A percentile compares a stretch with the other conserved stretches of the same genome.
Conservation (phyloP, 2,797 vertebrate genomes). For the Graptemys geographica region DNA sequence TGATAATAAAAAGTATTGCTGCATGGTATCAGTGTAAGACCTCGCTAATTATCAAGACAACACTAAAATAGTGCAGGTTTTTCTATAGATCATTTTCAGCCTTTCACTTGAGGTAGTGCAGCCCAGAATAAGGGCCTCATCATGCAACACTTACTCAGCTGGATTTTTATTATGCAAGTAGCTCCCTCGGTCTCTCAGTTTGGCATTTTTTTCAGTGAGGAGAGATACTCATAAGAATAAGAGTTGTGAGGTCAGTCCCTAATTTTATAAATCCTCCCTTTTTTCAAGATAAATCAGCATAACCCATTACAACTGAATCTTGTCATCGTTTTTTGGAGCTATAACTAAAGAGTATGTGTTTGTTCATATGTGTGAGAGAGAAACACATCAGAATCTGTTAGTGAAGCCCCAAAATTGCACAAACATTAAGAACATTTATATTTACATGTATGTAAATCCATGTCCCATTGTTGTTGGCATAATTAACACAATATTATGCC, state of each 20-base stretch:
- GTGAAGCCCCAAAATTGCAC: background rate
- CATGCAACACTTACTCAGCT: accelerated
- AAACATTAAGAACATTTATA: background rate
- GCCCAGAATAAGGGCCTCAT: background rate
- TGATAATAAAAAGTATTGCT: background rate
- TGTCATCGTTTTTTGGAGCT: background rate
- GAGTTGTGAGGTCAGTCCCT: background rate
- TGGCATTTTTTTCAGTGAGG: background rate
- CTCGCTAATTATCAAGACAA: background rate
- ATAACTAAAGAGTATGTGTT: background rate
- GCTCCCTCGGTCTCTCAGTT: background rate
- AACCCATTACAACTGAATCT: background rate
- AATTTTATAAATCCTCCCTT: background rate
- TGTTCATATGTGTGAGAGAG: background rate
- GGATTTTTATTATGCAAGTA: background rate
- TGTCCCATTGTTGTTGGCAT: conserved; percentile 8
- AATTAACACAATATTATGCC: conserved; percentile 9
- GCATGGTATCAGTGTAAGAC: background rate
- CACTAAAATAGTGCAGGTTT: background rate
- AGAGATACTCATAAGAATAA: background rate
- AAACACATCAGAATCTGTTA: background rate
- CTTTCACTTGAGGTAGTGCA: background rate
- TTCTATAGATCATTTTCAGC: background rate
- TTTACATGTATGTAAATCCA: background rate
- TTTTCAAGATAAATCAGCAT: background rate